A percentile compares a stretch with the other conserved stretches of the same genome.
Conservation (phyloP, 2,888 invertebrate genomes). For the Serripes groenlandicus region DNA sequence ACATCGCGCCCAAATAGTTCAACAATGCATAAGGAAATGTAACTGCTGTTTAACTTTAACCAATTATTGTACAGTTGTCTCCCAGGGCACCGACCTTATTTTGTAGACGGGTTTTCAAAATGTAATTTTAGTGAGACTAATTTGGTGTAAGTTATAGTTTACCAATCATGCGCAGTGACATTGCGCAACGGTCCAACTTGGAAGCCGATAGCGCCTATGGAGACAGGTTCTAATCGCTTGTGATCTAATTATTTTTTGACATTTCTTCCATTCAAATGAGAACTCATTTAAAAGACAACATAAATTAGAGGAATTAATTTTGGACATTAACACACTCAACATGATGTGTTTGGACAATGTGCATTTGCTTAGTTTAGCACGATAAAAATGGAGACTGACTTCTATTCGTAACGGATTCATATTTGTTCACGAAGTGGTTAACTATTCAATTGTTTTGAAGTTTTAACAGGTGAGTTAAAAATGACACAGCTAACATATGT, state of each 20-base stretch:
- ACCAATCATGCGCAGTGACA: slow-evolving; percentile 60
- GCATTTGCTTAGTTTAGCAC: neutral
- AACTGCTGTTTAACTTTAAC: too few species aligned
- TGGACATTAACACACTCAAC: neutral
- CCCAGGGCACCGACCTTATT: too few species aligned
- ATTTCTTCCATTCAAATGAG: too few species aligned
- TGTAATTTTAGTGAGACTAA: too few species aligned
- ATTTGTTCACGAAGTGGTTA: neutral
- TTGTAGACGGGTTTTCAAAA: too few species aligned
- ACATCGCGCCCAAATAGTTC: too few species aligned
- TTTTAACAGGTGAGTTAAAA: neutral
- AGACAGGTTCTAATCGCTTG: slow-evolving; percentile 60
- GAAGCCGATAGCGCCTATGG: slow-evolving; percentile 80
- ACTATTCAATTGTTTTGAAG: neutral
- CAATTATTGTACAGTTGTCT: too few species aligned
- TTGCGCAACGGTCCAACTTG: slow-evolving; percentile 64
- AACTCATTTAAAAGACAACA: neutral
- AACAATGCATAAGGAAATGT: too few species aligned
- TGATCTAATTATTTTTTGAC: neutral
- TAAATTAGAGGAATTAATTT: neutral
- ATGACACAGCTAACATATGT: too few species aligned
- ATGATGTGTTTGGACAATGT: slow-evolving; percentile 5
- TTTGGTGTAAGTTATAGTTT: too few species aligned
- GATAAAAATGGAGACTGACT: neutral
- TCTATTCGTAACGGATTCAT: neutral